phyloP scores from a whole-genome alignment of 2,797 vertebrate genomes.

The Vireo griseus region DNA sequence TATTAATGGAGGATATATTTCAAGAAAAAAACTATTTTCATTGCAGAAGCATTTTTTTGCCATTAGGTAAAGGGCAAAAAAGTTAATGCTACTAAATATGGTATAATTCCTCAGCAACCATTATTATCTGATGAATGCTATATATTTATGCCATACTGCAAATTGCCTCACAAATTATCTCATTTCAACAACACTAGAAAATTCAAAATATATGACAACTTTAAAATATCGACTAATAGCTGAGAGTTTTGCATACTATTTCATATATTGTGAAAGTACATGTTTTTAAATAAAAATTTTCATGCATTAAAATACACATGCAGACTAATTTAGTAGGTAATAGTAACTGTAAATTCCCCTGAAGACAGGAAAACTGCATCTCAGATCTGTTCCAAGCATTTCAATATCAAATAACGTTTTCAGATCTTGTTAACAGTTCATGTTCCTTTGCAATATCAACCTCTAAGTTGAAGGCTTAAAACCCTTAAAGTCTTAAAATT shows the following conservation, averaged over 20 bases:
- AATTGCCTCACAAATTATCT: conserved; percentile 36
- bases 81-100: conserved; percentile 51
- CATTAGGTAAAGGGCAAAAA: conserved; percentile 45
- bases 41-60: conserved; percentile 35
- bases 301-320: not conserved
- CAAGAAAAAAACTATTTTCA: conserved; percentile 37
- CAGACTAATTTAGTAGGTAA: not conserved
- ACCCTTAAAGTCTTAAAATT: not conserved
- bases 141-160: conserved; percentile 2
- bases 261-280: not conserved
- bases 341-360: not conserved
- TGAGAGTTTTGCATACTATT: not conserved
- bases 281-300: not conserved
- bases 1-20: conserved; percentile 32
- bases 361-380: not conserved
- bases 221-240: not conserved
- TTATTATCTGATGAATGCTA: conserved; percentile 40
- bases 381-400: not conserved
- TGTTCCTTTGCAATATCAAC: not conserved
- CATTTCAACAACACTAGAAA: conserved; percentile 14
- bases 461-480: not conserved
- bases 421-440: not conserved
- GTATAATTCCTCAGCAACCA: conserved; percentile 33
- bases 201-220: not conserved
- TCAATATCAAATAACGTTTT: not conserved